phyloP scores from a whole-genome alignment of 2,113 vertebrate species.

The Microcebus jonahi region DNA sequence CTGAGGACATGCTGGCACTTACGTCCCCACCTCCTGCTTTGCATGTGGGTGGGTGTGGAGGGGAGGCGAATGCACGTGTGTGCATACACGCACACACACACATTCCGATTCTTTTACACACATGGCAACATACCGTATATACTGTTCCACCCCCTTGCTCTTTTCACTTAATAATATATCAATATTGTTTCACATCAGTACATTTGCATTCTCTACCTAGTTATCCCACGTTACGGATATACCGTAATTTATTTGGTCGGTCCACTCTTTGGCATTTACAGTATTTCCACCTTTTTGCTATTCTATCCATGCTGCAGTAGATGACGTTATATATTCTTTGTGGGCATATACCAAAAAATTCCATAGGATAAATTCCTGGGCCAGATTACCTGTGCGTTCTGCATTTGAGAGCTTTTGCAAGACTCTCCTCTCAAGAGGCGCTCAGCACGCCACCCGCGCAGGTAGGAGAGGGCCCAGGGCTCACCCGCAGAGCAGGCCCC shows the following conservation, averaged over 20 bases:
- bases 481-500: not conserved
- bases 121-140: no score
- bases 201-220: fast-evolving
- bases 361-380: no score
- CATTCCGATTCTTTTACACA: not conserved
- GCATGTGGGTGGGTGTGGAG: fast-evolving
- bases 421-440: fast-evolving
- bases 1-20: not conserved
- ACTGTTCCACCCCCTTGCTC: not conserved
- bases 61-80: fast-evolving
- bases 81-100: fast-evolving
- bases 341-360: not conserved
- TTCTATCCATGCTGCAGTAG: no score
- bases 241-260: no score
- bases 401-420: no score
- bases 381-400: not conserved
- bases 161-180: no score
- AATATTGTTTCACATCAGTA: not conserved
- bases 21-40: not conserved
- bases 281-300: not conserved
- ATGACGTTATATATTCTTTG: not conserved
- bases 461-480: fast-evolving
- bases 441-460: fast-evolving
- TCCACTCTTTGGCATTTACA: no score
- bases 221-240: not conserved